phyloP scores from a whole-genome alignment of 2,797 vertebrate species.

The Chaetophractus vellerosus region DNA sequence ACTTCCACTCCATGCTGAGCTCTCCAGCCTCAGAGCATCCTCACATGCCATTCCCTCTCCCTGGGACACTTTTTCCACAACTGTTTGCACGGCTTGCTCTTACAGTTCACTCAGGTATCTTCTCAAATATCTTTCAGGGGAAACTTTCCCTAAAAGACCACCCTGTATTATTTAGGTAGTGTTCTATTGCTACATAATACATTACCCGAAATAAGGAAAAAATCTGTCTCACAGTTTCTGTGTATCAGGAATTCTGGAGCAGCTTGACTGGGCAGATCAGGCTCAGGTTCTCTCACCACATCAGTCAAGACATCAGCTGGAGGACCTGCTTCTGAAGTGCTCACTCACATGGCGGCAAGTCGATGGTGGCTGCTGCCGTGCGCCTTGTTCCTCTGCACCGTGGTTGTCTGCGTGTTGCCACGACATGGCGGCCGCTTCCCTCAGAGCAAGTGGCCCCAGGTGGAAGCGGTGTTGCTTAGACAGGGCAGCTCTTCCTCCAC shows the following conservation, averaged over 20 bases:
- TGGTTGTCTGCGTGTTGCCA: too few relatives aligned
- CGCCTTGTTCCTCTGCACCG: rapidly evolving
- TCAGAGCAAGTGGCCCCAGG: neutral
- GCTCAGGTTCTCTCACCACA: neutral
- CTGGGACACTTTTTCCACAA: neutral
- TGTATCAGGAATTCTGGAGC: neutral
- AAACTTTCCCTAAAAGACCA: neutral
- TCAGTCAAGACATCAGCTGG: rapidly evolving
- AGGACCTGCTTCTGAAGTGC: neutral
- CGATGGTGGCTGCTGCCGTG: neutral
- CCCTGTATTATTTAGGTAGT: neutral
- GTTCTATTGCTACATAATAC: neutral
- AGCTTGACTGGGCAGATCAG: neutral
- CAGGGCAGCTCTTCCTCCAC: rapidly evolving
- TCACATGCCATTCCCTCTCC: neutral
- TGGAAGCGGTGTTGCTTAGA: neutral
- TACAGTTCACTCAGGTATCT: neutral
- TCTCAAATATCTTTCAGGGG: neutral
- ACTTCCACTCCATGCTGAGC: rapidly evolving
- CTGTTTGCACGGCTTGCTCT: too few relatives aligned
- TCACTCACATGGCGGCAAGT: rapidly evolving
- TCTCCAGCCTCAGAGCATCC: neutral
- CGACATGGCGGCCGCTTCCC: neutral
- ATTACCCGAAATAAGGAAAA: neutral
- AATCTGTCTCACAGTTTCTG: neutral